These are phyloP conservation scores for Pelochelys cantorii DNA, from an alignment of 2,797 vertebrate genomes.

Conservation along the genomic window DNA sequence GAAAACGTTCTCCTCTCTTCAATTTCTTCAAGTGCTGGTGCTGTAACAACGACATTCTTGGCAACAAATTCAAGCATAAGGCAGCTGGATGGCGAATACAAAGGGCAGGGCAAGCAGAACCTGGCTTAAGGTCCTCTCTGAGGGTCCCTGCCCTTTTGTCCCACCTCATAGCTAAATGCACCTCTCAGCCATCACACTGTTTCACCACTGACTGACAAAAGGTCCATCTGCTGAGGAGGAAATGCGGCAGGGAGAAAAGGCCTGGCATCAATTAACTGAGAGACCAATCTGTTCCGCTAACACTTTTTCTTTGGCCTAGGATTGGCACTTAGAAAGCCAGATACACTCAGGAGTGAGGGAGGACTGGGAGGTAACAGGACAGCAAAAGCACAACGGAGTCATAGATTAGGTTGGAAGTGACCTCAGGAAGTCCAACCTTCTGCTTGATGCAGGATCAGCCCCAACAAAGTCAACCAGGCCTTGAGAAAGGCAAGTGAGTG, in stretches of 20 bases:
- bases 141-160: background rate
- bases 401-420: too few species aligned
- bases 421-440: too few species aligned
- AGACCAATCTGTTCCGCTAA: background rate
- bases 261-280: background rate
- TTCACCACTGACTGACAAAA: background rate
- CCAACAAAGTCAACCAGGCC: too few species aligned
- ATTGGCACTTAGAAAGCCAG: background rate
- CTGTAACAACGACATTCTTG: background rate
- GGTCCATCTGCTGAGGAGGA: background rate
- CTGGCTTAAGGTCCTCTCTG: background rate
- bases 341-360: background rate
- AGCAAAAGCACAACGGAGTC: too few species aligned
- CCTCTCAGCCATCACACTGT: background rate
- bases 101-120: background rate
- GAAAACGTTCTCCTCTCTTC: background rate
- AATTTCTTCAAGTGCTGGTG: background rate
- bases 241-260: background rate
- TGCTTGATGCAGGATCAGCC: too few species aligned
- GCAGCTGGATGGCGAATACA: background rate
- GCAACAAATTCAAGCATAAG: background rate
- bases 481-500: background rate
- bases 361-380: too few species aligned
- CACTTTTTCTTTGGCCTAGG: background rate
- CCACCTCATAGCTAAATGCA: background rate